Evolutionary conservation across 2,113 vertebrate genomes (phyloP).

Genomic region (Romanogobio albipinnatus): DNA sequence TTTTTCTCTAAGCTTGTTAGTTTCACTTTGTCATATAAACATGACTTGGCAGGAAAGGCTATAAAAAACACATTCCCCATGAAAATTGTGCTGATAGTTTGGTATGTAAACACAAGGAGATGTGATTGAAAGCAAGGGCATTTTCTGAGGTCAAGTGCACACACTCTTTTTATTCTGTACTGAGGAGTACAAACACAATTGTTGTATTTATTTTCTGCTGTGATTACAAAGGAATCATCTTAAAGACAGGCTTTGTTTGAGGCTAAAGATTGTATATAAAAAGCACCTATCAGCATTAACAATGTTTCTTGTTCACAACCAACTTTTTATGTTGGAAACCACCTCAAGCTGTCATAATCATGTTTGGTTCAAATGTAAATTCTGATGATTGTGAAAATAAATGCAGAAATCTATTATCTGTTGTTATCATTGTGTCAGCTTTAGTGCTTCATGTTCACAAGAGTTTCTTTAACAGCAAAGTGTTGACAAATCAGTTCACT

Average conservation of each 20-base stretch:
- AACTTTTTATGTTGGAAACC: background rate
- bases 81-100: constrained; percentile 23
- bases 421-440: background rate
- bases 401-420: background rate
- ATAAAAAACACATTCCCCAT: background rate
- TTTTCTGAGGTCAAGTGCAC: background rate
- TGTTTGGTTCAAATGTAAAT: background rate
- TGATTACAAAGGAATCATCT: background rate
- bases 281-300: background rate
- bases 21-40: constrained; percentile 13
- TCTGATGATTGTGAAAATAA: background rate
- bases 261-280: background rate
- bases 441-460: background rate
- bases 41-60: background rate
- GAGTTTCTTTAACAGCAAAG: background rate
- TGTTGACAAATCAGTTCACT: background rate
- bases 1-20: background rate
- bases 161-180: background rate
- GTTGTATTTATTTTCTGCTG: background rate
- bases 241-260: background rate
- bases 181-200: background rate
- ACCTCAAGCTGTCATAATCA: background rate
- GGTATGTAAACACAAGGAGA: constrained; percentile 28
- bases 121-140: constrained; percentile 20
- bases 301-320: background rate